These are phyloP conservation scores for Ormyrus labotus DNA, from an alignment of 2,888 invertebrate species.

Conservation along the genomic window DNA sequence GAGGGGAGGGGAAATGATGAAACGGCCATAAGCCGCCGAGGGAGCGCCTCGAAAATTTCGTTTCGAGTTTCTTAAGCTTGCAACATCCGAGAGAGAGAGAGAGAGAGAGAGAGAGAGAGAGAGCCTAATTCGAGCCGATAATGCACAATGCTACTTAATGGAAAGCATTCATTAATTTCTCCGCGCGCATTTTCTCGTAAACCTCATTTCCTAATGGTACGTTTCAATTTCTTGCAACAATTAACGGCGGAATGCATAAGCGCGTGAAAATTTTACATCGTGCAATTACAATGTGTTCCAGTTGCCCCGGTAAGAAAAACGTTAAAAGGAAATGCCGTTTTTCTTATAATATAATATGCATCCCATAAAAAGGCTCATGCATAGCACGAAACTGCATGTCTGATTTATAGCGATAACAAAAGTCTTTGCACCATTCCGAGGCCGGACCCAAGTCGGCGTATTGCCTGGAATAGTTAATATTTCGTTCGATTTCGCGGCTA, in stretches of 20 bases:
- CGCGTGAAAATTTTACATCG: constrained; percentile 56
- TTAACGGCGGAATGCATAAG: constrained; percentile 48
- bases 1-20: too few species aligned
- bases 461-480: constrained; percentile 7
- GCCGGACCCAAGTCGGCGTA: not conserved
- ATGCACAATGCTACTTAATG: constrained; percentile 43
- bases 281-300: constrained; percentile 46
- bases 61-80: too few species aligned
- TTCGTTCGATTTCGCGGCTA: constrained; percentile 16
- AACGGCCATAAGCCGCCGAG: too few species aligned
- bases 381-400: constrained; percentile 8
- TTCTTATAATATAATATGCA: constrained; percentile 48
- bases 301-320: constrained; percentile 26
- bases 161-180: constrained; percentile 51
- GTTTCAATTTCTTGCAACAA: constrained; percentile 56
- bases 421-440: constrained; percentile 23
- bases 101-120: too few species aligned
- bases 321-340: constrained; percentile 41
- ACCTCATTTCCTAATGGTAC: constrained; percentile 51
- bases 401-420: constrained; percentile 43
- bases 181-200: constrained; percentile 45
- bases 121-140: constrained; percentile 38
- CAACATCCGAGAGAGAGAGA: too few species aligned
- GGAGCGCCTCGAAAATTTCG: too few species aligned
- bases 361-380: constrained; percentile 17